Percentiles rank a stretch among this genome's conserved stretches.
These are phyloP conservation scores for Meliscaeva auricollis DNA, from an alignment of 2,888 invertebrate genomes.

Conservation along the genomic window DNA sequence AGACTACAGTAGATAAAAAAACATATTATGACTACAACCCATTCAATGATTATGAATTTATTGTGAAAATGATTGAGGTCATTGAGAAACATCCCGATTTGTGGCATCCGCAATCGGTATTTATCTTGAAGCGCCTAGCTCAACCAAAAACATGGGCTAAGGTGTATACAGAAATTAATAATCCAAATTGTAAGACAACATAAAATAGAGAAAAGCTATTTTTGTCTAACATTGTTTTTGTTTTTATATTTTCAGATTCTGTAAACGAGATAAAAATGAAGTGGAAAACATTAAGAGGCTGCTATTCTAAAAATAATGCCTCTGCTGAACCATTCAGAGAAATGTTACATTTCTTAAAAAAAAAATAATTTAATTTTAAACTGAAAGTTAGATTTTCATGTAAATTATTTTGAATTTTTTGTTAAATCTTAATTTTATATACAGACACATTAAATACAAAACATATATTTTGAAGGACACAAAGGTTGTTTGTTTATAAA, in stretches of 20 bases:
- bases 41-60: slow-evolving; percentile 80
- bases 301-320: slow-evolving; percentile 18
- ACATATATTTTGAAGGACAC: too few species aligned
- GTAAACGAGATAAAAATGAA: slow-evolving; percentile 79
- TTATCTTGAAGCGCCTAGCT: slow-evolving; percentile 73
- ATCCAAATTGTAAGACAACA: slow-evolving; percentile 78
- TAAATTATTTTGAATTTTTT: too few species aligned
- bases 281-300: slow-evolving; percentile 80
- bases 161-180: slow-evolving; percentile 78
- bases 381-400: too few species aligned
- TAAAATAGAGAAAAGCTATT: too few species aligned
- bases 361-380: neutral
- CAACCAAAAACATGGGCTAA: slow-evolving; percentile 81
- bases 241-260: slow-evolving; percentile 76
- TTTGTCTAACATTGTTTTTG: neutral
- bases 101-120: slow-evolving; percentile 80
- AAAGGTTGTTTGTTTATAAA: too few species aligned
- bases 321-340: slow-evolving; percentile 26
- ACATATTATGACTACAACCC: slow-evolving; percentile 14
- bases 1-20: neutral
- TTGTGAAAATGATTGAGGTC: slow-evolving; percentile 78
- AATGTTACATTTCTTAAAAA: slow-evolving; percentile 39
- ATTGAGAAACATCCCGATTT: slow-evolving; percentile 79
- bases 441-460: too few species aligned
- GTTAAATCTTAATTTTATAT: too few species aligned